phyloP scores from a whole-genome alignment of 2,888 invertebrate genomes.

The Minunthozetes semirufus region DNA sequence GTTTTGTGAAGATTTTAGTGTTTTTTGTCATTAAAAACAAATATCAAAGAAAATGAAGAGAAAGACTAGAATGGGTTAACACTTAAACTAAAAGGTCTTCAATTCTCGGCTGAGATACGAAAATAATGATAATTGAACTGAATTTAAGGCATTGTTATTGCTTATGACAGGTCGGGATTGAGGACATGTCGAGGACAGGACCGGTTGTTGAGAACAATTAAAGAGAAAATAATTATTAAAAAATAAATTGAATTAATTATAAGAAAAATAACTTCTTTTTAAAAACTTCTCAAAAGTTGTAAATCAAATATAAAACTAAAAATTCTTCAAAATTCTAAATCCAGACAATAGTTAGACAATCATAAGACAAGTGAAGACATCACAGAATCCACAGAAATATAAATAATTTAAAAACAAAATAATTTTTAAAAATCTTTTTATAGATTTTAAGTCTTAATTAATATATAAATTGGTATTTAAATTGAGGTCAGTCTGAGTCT shows the following conservation, averaged over 20 bases:
- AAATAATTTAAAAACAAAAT: neutral
- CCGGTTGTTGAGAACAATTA: neutral
- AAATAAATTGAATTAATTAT: neutral
- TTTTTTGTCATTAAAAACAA: neutral
- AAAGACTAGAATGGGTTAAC: conserved; percentile 2
- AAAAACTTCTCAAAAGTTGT: neutral
- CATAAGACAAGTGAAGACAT: neutral
- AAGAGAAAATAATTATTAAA: neutral
- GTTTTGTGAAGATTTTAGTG: no score
- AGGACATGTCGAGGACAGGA: neutral
- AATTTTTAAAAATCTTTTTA: neutral
- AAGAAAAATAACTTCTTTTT: neutral
- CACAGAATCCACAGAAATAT: conserved; percentile 6
- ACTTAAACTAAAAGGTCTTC: neutral
- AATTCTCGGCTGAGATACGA: conserved; percentile 7
- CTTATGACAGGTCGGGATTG: conserved; percentile 1
- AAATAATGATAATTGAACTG: neutral
- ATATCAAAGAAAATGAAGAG: neutral
- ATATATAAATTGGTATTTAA: neutral
- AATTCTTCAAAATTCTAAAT: neutral
- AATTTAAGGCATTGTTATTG: conserved; percentile 13
- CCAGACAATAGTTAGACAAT: neutral
- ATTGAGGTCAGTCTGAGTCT: neutral
- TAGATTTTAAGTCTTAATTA: neutral
- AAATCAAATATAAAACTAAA: neutral